Conservation (phyloP, 92 coral and sea anemone species). For the Hydrozoanthus gracilis region DNA sequence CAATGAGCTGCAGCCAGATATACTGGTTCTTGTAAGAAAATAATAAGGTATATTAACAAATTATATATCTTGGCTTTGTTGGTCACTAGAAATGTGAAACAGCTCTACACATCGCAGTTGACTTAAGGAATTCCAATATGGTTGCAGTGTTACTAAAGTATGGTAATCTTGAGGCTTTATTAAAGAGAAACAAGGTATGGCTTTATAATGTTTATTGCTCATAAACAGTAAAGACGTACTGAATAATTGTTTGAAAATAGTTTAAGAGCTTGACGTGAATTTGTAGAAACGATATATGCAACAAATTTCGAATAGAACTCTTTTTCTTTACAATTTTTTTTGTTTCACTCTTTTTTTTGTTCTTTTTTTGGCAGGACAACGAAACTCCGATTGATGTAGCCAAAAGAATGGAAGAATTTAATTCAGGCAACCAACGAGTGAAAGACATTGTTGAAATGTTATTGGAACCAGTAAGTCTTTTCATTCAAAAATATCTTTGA, state of each 20-base stretch:
- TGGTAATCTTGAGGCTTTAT: conserved; percentile 12
- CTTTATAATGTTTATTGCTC: background rate
- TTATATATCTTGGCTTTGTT: too few species aligned
- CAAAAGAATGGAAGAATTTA: background rate
- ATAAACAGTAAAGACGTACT: background rate
- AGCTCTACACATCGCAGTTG: conserved; percentile 59
- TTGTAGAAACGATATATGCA: background rate
- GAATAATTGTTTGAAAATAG: background rate
- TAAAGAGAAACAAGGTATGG: conserved; percentile 22
- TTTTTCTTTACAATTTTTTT: background rate
- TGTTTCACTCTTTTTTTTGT: background rate
- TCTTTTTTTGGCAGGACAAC: background rate
- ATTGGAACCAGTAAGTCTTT: background rate
- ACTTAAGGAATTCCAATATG: conserved; percentile 43
- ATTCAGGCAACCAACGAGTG: background rate
- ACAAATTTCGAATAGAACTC: too few species aligned
- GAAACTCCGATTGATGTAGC: background rate
- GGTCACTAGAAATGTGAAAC: conserved; percentile 46
- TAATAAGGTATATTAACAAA: too few species aligned
- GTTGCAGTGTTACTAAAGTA: conserved; percentile 45
- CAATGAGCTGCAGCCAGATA: too few species aligned
- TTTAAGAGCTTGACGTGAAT: background rate
- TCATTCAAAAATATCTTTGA: too few species aligned
- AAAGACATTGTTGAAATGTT: background rate
- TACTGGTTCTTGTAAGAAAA: too few species aligned